These are phyloP conservation scores for Glaucopsyche alexis DNA, from an alignment of 2,888 invertebrate species.

Conservation along the genomic window DNA sequence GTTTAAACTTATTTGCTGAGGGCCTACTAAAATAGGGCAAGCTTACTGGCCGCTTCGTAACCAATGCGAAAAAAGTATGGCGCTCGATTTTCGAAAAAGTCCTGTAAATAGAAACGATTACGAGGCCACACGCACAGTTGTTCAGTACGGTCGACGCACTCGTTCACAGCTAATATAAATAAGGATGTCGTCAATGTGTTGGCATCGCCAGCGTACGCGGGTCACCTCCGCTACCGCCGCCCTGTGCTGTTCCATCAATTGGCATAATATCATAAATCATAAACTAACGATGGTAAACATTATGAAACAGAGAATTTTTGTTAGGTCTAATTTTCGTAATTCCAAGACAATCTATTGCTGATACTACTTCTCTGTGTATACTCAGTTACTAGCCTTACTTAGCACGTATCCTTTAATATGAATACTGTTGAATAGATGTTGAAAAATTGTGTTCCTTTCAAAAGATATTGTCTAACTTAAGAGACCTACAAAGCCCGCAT, in stretches of 20 bases:
- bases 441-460: too few species aligned
- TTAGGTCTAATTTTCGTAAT: background rate
- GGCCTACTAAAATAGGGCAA: background rate
- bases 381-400: too few species aligned
- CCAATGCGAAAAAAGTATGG: conserved; percentile 21
- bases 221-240: conserved; percentile 61
- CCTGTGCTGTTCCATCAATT: conserved; percentile 34
- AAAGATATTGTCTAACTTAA: too few species aligned
- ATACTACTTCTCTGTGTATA: too few species aligned
- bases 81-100: conserved; percentile 33
- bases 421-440: too few species aligned
- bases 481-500: too few species aligned
- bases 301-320: background rate
- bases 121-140: conserved; percentile 73
- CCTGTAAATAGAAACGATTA: conserved; percentile 50
- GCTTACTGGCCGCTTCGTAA: background rate
- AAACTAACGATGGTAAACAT: conserved; percentile 6
- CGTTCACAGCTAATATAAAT: conserved; percentile 72
- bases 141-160: conserved; percentile 74
- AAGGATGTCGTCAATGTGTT: conserved; percentile 79
- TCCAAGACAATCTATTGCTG: too few species aligned
- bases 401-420: too few species aligned
- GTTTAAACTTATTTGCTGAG: background rate
- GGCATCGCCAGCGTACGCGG: conserved; percentile 66
- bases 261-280: conserved; percentile 32